Base-by-base conservation (phyloP, 1,140 invertebrate species). In the Archegozetes longisetosus region DNA sequence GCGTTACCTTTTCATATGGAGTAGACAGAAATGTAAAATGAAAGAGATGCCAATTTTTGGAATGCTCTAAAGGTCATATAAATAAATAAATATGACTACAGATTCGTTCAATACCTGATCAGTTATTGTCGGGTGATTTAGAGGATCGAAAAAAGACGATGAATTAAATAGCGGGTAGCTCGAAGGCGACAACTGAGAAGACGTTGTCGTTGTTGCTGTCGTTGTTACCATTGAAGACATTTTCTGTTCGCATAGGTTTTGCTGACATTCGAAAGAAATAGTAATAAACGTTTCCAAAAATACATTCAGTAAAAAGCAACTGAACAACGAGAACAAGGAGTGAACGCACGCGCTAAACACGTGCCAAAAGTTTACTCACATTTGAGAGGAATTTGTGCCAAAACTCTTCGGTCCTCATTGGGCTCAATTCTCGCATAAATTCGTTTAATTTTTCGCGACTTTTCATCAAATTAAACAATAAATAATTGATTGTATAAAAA, bases 321-420 rank as follows among this genome's bases (percentile, higher is more conserved):
- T n/a, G n/a, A n/a, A n/a, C n/a, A n/a, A n/a, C n/a, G n/a, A n/a
- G n/a, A n/a, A n/a, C n/a, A n/a, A n/a, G n/a, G n/a, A n/a, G n/a
- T n/a, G n/a, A n/a, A n/a, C n/a, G n/a, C n/a, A n/a, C n/a, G n/a
- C n/a, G n/a, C n/a, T n/a, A n/a, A n/a, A n/a, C n/a, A n/a, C n/a
- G n/a, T n/a, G n/a, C n/a, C n/a, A n/a, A n/a, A n/a, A n/a, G n/a
- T n/a, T n/a, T n/a, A n/a, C n/a, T n/a, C n/a, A n/a, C n/a, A n/a
- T n/a, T n/a, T n/a, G n/a, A n/a, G n/a, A 57, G 40, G 48, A 57
- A 57, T 17, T 57, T 20, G 23, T 57, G 55, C 55, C 55, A 57
- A 28, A 57, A 57, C 12, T 22, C 23, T 2, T 17, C 49, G 13
- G 40, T 46, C 48, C 28, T 14, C 55, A 57, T 57, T 20, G 55